Conservation (phyloP, 2,888 invertebrate species). For the Dicyrtomina minuta region DNA sequence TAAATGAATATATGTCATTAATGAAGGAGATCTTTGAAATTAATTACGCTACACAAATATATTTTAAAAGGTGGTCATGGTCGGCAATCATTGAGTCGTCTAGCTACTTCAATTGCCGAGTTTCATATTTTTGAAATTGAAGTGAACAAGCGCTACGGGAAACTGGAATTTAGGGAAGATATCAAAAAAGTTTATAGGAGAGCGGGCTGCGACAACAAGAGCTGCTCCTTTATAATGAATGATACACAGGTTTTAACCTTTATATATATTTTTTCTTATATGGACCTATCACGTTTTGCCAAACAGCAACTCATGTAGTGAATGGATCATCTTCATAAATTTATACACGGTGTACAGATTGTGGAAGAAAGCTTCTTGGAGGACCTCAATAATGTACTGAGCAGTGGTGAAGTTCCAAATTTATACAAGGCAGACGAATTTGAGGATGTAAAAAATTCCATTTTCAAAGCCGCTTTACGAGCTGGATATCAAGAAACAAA, state of each 20-base stretch:
- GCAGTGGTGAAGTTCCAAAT: constrained; percentile 84
- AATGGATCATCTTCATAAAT: too few relatives aligned
- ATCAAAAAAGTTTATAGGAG: constrained; percentile 71
- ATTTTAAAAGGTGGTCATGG: constrained; percentile 88
- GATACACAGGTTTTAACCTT: constrained; percentile 73
- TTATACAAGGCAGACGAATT: constrained; percentile 85
- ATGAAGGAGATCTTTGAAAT: too few relatives aligned
- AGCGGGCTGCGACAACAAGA: constrained; percentile 73
- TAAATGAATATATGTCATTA: constrained; percentile 55
- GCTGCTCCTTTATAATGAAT: constrained; percentile 78
- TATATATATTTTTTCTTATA: too few relatives aligned
- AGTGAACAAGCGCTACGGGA: constrained; percentile 68
- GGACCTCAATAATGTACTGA: constrained; percentile 83
- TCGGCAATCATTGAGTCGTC: constrained; percentile 73
- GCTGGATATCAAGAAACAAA: constrained; percentile 64
- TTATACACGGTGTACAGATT: too few relatives aligned
- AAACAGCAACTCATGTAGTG: too few relatives aligned
- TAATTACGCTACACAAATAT: too few relatives aligned
- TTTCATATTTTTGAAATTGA: constrained; percentile 75
- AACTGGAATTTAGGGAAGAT: constrained; percentile 78
- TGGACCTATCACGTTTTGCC: too few relatives aligned
- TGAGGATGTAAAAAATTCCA: constrained; percentile 71
- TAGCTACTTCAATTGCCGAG: constrained; percentile 79
- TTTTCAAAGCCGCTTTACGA: constrained; percentile 64
- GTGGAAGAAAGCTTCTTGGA: constrained; percentile 81